Percentiles rank a stretch among this genome's conserved stretches.
Conservation (phyloP, 2,797 vertebrate species). For the Hephaestus fuliginosus region DNA sequence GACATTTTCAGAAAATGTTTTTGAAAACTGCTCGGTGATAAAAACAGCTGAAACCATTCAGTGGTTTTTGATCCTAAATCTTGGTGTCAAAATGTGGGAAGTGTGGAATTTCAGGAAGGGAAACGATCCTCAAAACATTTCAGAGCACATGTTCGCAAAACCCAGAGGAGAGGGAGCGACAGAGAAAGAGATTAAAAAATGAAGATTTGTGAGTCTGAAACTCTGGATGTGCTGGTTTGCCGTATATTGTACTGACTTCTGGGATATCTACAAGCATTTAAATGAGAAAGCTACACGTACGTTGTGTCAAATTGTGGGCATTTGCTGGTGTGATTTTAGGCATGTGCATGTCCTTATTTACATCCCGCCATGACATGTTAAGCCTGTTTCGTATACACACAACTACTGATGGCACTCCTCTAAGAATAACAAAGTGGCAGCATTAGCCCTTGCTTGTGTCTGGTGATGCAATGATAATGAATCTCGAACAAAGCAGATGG, state of each 20-base stretch:
- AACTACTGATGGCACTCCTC: conserved; percentile 3
- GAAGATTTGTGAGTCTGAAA: conserved; percentile 9
- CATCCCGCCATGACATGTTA: neutral
- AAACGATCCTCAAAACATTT: conserved; percentile 25
- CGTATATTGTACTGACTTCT: neutral
- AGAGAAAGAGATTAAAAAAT: neutral
- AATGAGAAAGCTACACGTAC: neutral
- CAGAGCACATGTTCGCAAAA: conserved; percentile 24
- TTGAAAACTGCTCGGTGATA: neutral
- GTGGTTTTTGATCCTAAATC: conserved; percentile 28
- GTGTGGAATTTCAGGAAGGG: conserved; percentile 32
- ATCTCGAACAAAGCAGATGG: conserved; percentile 78
- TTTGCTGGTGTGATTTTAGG: neutral
- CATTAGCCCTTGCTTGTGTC: conserved; percentile 27
- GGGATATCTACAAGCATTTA: neutral
- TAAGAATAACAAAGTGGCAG: conserved; percentile 37
- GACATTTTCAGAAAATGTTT: conserved; percentile 26
- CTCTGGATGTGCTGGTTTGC: conserved; percentile 6
- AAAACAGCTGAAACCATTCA: conserved; percentile 11
- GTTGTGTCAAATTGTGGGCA: neutral
- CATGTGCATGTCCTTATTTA: neutral
- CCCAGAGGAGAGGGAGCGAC: neutral
- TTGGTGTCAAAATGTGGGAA: conserved; percentile 21
- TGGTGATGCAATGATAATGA: conserved; percentile 59
- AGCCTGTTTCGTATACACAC: neutral